phyloP scores from a whole-genome alignment of 2,888 invertebrate genomes.

The Melinopterus prodromus region DNA sequence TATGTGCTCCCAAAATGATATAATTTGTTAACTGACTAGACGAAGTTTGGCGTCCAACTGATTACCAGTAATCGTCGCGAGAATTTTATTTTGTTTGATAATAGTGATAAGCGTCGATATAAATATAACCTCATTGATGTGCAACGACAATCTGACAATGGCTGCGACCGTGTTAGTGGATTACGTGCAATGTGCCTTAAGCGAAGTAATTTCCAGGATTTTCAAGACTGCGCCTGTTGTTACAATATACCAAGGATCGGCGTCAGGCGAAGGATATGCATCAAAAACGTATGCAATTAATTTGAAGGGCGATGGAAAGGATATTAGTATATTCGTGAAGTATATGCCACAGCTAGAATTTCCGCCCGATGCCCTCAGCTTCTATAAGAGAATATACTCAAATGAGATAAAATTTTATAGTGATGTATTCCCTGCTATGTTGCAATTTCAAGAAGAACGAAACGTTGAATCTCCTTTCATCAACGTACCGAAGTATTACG shows the following conservation, averaged over 20 bases:
- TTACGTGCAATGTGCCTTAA: neutral
- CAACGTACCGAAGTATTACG: conserved; percentile 27
- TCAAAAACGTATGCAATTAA: conserved; percentile 14
- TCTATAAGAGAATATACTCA: neutral
- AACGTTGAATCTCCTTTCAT: conserved; percentile 23
- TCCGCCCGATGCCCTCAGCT: neutral
- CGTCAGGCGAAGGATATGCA: neutral
- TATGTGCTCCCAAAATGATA: no score
- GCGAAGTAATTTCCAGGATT: neutral
- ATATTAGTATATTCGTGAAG: neutral
- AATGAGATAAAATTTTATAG: conserved; percentile 15
- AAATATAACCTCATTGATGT: no score
- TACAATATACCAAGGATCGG: neutral
- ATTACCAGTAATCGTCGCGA: no score
- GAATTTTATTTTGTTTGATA: no score
- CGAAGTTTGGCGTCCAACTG: no score
- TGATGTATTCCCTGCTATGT: conserved; percentile 8
- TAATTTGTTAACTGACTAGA: no score
- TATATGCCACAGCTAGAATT: neutral
- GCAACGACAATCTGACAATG: neutral
- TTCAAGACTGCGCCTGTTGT: neutral
- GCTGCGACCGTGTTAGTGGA: neutral
- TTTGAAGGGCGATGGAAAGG: neutral
- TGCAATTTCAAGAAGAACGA: conserved; percentile 10
- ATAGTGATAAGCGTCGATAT: no score